Base-by-base conservation (phyloP, 2,888 invertebrate genomes). In the Pimpla rufipes region DNA sequence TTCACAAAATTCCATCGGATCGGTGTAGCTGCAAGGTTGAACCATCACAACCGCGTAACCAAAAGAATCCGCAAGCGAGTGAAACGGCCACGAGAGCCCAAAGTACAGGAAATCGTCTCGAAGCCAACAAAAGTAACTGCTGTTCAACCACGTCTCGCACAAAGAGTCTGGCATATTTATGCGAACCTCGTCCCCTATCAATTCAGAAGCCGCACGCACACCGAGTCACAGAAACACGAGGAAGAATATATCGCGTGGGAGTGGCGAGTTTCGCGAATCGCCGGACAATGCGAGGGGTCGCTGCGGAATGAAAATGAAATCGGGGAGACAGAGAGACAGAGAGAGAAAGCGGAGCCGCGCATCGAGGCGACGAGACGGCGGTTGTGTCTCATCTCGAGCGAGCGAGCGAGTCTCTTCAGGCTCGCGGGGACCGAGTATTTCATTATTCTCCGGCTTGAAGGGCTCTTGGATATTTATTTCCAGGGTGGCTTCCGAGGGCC, bases 401-500 rank as follows among this genome's bases (percentile, higher is more conserved):
- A 13, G 64, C 29, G 29, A 29, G 29, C 29, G 37, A 73, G 66
- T 66, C 64, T 11, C 16, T 11, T 68, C 64, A 21, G 47, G 45
- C 45, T 52, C 71, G 16, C 59, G 77, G 62, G 68, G 83, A 79
- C 79, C 67, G 75, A 79, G 74, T 79, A 75, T 83, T 83, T 79
- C 82, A 83, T 75, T 83, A 75, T 79, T 79, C 68, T 50, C 18
- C 62, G 64, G 35, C n/a, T 70, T 70, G 62, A 29, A 78, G 82
- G 64, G 64, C 70, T 75, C 79, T 83, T 35, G 64, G 78, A 83
- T 79, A 83, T 83, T 78, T 78, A 74, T 68, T 83, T 75, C 21
- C 62, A 74, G 71, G 78, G 50, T 42, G 55, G 47, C 40, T 47
- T 78, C n/a, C 37, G 62, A 78, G 73, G 68, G 73, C 55, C 62